These are phyloP conservation scores for Nomada ferruginata DNA, from an alignment of 2,888 invertebrate genomes.

Conservation along the genomic window DNA sequence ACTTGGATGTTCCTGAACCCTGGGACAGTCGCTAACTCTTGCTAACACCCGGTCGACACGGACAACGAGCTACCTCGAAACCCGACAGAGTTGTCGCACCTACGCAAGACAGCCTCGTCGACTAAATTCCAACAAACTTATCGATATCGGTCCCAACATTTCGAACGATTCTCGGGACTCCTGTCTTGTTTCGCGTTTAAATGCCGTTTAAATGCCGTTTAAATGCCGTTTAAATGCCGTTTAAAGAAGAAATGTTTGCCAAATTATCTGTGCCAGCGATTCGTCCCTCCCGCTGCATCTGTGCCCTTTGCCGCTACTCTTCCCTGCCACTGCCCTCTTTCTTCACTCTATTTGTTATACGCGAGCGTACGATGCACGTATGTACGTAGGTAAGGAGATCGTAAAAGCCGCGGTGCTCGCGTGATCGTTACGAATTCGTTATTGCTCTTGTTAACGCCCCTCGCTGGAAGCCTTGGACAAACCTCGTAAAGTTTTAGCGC, in stretches of 20 bases:
- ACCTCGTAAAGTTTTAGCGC: constrained; percentile 77
- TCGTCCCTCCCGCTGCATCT: not conserved
- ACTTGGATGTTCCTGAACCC: constrained; percentile 35
- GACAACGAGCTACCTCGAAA: constrained; percentile 65
- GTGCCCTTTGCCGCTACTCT: not conserved
- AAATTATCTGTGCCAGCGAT: constrained; percentile 8
- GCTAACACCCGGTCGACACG: constrained; percentile 69
- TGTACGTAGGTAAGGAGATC: constrained; percentile 59
- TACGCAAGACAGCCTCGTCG: constrained; percentile 11
- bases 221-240: constrained; percentile 11
- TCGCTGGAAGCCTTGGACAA: constrained; percentile 74
- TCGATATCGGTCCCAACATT: not conserved
- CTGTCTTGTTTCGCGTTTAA: constrained; percentile 7
- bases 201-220: constrained; percentile 14
- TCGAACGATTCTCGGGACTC: too few relatives aligned
- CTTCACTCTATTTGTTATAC: constrained; percentile 46
- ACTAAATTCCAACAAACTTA: constrained; percentile 37
- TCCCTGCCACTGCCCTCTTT: not conserved
- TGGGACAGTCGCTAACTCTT: constrained; percentile 62
- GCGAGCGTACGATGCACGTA: constrained; percentile 33
- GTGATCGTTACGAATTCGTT: constrained; percentile 82
- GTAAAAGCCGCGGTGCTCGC: constrained; percentile 76
- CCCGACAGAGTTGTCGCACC: constrained; percentile 35
- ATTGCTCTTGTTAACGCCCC: constrained; percentile 80
- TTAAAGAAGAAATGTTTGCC: constrained; percentile 1